Conservation (phyloP, 2,888 invertebrate species). For the Rotaria sp. region DNA sequence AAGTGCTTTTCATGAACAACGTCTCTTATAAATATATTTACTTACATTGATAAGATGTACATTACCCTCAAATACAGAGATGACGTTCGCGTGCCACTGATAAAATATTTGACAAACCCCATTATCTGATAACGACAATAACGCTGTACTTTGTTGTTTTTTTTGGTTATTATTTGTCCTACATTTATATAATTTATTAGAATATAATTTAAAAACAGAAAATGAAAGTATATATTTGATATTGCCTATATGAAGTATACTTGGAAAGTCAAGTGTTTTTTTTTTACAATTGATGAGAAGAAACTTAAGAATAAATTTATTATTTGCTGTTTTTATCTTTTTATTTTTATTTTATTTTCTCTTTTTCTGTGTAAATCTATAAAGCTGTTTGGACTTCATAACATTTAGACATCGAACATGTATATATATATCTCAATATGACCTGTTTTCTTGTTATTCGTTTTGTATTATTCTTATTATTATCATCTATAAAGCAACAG, state of each 20-base stretch:
- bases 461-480: neutral
- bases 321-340: neutral
- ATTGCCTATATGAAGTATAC: neutral
- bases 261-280: neutral
- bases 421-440: neutral
- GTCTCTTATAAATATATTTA: neutral
- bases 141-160: neutral
- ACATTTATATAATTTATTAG: neutral
- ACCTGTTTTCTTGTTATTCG: neutral
- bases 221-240: neutral
- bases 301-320: neutral
- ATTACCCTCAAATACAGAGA: neutral
- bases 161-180: neutral
- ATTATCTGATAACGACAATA: neutral
- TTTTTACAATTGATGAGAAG: neutral
- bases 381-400: neutral
- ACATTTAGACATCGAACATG: neutral
- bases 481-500: neutral
- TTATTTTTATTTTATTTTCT: neutral
- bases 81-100: neutral
- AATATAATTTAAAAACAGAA: neutral
- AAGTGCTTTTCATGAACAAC: too few relatives aligned
- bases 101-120: neutral
- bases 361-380: neutral
- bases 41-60: neutral